Evolutionary conservation across 2,113 vertebrate genomes (phyloP), one percentile per base, ranked within the genome.

Genomic region (Atlantisia rogersi): DNA sequence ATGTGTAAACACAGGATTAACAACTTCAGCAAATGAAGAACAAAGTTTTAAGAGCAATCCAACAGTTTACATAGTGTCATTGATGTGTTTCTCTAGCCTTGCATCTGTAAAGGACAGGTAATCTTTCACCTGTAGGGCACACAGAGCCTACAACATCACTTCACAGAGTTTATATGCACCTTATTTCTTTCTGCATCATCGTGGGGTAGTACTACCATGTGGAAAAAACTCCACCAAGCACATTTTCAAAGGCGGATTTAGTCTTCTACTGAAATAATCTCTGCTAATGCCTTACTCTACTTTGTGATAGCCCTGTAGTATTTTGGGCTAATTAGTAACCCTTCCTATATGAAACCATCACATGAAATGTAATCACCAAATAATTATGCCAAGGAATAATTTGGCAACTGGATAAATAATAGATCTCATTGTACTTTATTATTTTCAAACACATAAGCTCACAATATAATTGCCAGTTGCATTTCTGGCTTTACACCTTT

Each of bases 401-500:
- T 67, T 93, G 52, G 6, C 42, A 77, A 63, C 64, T 64, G 22
- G 18, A 60, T 80, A 92, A 92, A 95, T 86, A 78, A 83, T 78
- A 70, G 71, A 88, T 86, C 35, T 81, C 78, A 11, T 81, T 84
- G 28, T 84, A 86, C 48, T 78, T 88, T 52, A 68, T 68, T 96
- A 78, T 83, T 94, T 95, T 86, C 60, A 84, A 94, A 81, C 56
- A 83, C 12, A 81, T 13, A 74, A 59, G 20, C 76, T 78, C 90
- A 93, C 18, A 90, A 75, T 75, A 40, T 82, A 96, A 95, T 92
- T 93, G 53, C 25, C 35, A 68, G 90, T 75, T 94, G 52, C 35
- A 32, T 59, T 95, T 93, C 94, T 94, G 86, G 88, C 68, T 93
- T 88, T 93, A 55, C 82, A 75, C 42, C 86, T 82, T 97, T 93